Percentiles rank a stretch among this genome's conserved stretches.
phyloP scores from a whole-genome alignment of 2,113 vertebrate genomes.

The Podiceps cristatus region DNA sequence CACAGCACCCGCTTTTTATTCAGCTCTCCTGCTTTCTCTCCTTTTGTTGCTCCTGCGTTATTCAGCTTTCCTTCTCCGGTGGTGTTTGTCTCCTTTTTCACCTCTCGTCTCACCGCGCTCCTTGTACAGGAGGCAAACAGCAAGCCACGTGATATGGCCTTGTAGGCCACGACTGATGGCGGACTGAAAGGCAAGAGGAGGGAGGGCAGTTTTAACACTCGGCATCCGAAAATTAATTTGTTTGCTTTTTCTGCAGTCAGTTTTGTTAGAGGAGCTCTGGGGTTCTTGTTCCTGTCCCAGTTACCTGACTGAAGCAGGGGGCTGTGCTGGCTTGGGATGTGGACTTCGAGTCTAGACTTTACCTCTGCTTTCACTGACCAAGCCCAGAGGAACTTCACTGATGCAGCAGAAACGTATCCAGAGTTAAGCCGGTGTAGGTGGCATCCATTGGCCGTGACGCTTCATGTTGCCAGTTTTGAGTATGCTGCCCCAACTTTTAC shows the following conservation, averaged over 20 bases:
- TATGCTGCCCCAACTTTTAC: neutral
- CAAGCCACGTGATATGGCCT: neutral
- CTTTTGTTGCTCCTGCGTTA: neutral
- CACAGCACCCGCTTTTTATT: neutral
- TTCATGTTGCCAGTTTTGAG: neutral
- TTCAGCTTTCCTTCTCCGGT: neutral
- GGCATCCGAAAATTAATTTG: neutral
- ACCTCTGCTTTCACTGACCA: neutral
- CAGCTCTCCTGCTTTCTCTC: neutral
- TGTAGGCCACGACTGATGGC: neutral
- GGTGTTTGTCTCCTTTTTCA: neutral
- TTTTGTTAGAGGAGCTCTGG: neutral
- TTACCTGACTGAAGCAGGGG: neutral
- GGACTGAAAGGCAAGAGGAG: neutral
- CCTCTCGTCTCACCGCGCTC: neutral
- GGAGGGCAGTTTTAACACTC: neutral
- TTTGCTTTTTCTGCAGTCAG: neutral
- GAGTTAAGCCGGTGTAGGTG: neutral
- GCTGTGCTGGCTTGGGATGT: neutral
- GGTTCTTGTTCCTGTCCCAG: neutral
- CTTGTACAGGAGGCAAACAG: neutral
- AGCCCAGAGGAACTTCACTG: neutral
- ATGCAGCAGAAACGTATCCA: neutral
- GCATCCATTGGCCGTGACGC: rapidly evolving
- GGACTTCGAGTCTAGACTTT: neutral